Base-by-base conservation (phyloP, 1,140 invertebrate species). In the Phenacoccus solenopsis region DNA sequence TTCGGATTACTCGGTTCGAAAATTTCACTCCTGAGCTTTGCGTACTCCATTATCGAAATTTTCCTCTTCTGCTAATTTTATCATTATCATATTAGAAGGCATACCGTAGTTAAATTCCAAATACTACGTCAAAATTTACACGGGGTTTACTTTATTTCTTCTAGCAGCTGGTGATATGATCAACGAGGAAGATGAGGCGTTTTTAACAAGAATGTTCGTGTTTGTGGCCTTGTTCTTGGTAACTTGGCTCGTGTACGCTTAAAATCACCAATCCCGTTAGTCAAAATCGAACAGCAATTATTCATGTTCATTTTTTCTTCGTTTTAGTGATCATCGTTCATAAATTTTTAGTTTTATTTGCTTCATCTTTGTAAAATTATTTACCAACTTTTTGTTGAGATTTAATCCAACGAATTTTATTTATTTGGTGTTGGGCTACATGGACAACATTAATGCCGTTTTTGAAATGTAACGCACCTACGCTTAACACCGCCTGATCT, bases 171-270 rank as follows among this genome's bases (percentile, higher is more conserved):
- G 22, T 27, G 59, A 25, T 27, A 24, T 59, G 56, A 59, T 64
- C 59, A 64, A 64, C 59, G 25, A 64, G 22, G 59, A 64, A 27
- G 59, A 64, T 64, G 59, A 64, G 21, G 59, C 25, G 22, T 64
- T 64, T 64, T 27, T 64, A 25, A 64, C 59, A 24, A 64, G 59
- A 64, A 64, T 64, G 22, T 9, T 64, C 5, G 25, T 25, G 59
- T 64, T 64, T 20, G 59, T 64, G 4, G 59, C 59, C 25, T 25
- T 27, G 12, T 27, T 64, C 59, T 25, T 64, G 59, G 3, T 64
- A 24, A 27, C 59, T 24, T 64, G 59, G 59, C 59, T 64, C 59
- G 25, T 64, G 59, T 64, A 64, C 59, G 59, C 59, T 24, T 64
- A 64, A 64, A 25, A 10, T 24, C 59, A 49, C 20, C 4, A 16